Percentiles rank a stretch among this genome's conserved stretches.
Conservation (phyloP, 1,140 invertebrate species). For the Leptopilina clavipes region DNA sequence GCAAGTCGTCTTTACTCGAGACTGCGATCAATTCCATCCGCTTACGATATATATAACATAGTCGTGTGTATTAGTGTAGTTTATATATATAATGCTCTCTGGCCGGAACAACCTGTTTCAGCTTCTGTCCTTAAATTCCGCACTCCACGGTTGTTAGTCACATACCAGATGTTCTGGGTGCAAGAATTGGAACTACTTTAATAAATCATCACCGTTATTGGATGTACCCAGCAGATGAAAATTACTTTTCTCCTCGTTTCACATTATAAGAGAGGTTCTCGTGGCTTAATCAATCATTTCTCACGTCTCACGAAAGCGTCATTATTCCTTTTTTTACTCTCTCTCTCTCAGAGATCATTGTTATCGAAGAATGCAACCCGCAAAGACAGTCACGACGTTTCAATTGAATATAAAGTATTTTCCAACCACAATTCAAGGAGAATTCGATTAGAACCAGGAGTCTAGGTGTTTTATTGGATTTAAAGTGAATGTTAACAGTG, state of each 20-base stretch:
- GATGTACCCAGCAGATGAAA: constrained; percentile 15
- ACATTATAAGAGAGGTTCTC: constrained; percentile 7
- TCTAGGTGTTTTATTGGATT: constrained; percentile 20
- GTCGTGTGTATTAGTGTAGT: not conserved
- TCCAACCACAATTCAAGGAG: not conserved
- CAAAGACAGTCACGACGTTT: not conserved
- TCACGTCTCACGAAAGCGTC: not conserved
- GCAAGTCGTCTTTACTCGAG: not conserved
- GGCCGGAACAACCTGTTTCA: constrained; percentile 8
- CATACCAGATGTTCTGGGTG: constrained; percentile 24
- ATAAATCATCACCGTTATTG: constrained; percentile 34
- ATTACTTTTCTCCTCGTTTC: constrained; percentile 31
- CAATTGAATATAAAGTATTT: not conserved
- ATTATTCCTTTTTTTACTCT: too few relatives aligned
- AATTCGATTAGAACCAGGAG: not conserved
- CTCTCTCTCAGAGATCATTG: not conserved
- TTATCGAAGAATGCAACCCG: constrained; percentile 11
- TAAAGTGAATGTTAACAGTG: constrained; percentile 17
- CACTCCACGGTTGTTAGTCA: not conserved
- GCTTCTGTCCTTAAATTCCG: constrained; percentile 27
- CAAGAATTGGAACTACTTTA: constrained; percentile 13
- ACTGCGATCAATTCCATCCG: constrained; percentile 12
- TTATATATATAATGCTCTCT: not conserved
- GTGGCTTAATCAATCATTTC: constrained; percentile 23
- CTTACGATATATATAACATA: not conserved